Percentiles rank a stretch among this genome's conserved stretches.
Conservation (phyloP, 2,113 vertebrate genomes). For the Lagopus leucura region DNA sequence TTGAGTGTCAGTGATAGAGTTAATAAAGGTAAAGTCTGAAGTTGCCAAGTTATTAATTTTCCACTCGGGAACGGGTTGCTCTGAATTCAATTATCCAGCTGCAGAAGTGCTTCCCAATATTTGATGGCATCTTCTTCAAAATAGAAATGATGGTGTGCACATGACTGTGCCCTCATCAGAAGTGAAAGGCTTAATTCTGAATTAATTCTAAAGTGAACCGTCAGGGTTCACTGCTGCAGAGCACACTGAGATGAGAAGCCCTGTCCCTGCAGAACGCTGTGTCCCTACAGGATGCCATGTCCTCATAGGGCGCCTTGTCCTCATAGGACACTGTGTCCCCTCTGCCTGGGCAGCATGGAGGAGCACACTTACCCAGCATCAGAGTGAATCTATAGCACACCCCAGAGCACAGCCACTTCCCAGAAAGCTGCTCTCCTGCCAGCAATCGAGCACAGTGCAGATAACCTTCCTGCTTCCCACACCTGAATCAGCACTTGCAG, state of each 20-base stretch:
- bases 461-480: background rate
- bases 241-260: rapidly evolving
- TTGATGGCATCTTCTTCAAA: background rate
- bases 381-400: background rate
- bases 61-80: background rate
- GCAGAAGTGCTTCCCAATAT: conserved; percentile 18
- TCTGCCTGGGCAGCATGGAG: rapidly evolving
- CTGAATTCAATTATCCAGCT: conserved; percentile 33
- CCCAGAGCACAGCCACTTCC: rapidly evolving
- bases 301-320: too few species aligned
- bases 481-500: background rate
- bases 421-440: background rate
- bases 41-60: conserved; percentile 41
- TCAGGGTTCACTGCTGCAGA: background rate
- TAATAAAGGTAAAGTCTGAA: background rate
- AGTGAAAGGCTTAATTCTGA: background rate
- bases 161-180: background rate
- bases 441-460: background rate
- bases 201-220: too few species aligned
- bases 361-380: rapidly evolving
- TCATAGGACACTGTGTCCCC: background rate
- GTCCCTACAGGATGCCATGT: too few species aligned
- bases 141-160: background rate
- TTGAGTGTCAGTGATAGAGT: background rate
- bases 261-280: background rate